Evolutionary conservation across 2,797 vertebrate species (phyloP).

Genomic region (Silurus aristotelis): DNA sequence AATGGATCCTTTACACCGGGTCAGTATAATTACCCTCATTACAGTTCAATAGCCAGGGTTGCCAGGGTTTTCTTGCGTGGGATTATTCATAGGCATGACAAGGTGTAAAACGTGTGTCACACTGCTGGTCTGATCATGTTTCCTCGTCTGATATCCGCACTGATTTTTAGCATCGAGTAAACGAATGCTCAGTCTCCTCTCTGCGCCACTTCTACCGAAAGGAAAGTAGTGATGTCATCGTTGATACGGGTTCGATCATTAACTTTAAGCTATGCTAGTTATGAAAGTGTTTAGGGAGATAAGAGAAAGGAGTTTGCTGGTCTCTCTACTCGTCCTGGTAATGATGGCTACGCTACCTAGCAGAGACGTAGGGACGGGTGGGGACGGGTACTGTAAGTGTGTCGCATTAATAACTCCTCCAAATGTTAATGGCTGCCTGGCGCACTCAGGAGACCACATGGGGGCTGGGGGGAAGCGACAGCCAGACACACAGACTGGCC

Average conservation of each 20-base stretch:
- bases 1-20: slow-evolving; percentile 15
- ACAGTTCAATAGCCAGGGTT: neutral
- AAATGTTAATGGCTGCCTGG: slow-evolving; percentile 40
- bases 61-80: neutral
- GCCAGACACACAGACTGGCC: neutral
- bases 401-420: slow-evolving; percentile 50
- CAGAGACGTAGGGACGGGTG: neutral
- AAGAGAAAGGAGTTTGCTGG: neutral
- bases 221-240: neutral
- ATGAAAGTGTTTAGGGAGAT: neutral
- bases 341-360: slow-evolving; percentile 14
- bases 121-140: neutral
- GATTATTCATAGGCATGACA: neutral
- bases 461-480: slow-evolving; percentile 1
- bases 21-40: slow-evolving; percentile 25
- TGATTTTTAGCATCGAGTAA: neutral
- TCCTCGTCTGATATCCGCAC: neutral
- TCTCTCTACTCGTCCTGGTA: slow-evolving; percentile 15
- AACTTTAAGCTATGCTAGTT: no score
- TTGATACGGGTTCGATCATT: neutral
- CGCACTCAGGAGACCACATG: neutral
- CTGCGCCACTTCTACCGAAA: neutral
- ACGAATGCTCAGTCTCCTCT: neutral
- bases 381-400: slow-evolving; percentile 10
- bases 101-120: neutral